Base-by-base conservation (phyloP, 2,797 vertebrate genomes). In the Sebastes vulpes region DNA sequence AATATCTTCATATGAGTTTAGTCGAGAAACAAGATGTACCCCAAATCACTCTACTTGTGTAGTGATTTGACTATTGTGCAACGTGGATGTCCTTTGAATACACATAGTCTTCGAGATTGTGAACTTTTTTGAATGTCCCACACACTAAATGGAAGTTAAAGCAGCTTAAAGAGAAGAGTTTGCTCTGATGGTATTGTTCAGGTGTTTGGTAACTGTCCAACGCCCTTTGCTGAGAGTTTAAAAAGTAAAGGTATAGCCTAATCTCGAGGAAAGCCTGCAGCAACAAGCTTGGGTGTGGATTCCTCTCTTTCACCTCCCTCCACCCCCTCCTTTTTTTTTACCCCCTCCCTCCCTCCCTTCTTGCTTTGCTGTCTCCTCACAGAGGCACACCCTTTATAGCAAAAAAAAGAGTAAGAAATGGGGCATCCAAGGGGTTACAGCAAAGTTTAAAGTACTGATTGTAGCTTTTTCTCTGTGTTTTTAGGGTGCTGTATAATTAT, bases 231-330 rank as follows among this genome's bases (percentile, higher is more conserved):
- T 35, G 11, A 32, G 52, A 7, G 26, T 87, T 86, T 63, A 81
- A 86, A 84, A 84, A 53, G 72, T 86, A 61, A 85, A 85, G 78
- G 23, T 18, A 48, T 48, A 48, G 42, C 42, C 16, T 83, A 77
- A 77, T 82, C 75, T 65, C 74, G 77, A 3, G 68, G 61, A 66
- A 29, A 81, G 81, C 77, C 29, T 72, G 75, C 80, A 89, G 86
- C 74, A 74, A 86, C 83, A 83, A 71, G 69, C 75, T 91, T 92
- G 95, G 93, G 94, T 94, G 95, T 95, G 93, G 93, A 95, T 92
- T 83, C 73, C 63, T 86, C 84, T 81, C 69, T 72, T 84, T 84
- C 73, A 78, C 79, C 66, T 82, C 83, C 83, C 85, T 90, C 85
- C 80, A 26, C 89, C 85, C 83, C 65, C 65, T 79, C 72, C 71